Conservation (phyloP, 2,797 vertebrate genomes). For the Apodemus agrarius region DNA sequence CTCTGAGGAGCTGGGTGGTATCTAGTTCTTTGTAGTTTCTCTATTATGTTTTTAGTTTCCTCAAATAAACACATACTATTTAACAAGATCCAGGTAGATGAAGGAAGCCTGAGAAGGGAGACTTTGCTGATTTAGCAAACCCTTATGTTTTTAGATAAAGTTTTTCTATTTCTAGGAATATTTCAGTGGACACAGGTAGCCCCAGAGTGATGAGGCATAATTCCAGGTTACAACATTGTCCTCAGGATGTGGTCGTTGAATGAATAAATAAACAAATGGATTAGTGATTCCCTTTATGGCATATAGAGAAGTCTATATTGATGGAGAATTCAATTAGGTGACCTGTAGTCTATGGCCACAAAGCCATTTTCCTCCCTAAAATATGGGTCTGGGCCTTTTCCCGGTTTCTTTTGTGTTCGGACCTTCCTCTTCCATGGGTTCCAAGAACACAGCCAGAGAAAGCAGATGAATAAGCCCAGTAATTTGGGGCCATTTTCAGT, state of each 20-base stretch:
- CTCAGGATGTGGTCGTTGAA: not conserved
- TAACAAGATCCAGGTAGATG: not conserved
- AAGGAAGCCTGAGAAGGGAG: not conserved
- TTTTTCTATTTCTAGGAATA: constrained; percentile 53
- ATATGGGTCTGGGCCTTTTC: constrained; percentile 28
- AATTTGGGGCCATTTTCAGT: constrained; percentile 78
- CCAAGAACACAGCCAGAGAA: constrained; percentile 59
- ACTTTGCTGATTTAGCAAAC: not conserved
- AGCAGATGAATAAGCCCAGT: constrained; percentile 67
- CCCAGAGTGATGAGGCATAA: not conserved
- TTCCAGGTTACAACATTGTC: not conserved
- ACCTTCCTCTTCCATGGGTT: constrained; percentile 18
- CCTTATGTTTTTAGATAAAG: not conserved
- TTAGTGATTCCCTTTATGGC: not conserved
- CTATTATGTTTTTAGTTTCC: not conserved
- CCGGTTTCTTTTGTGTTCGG: constrained; percentile 45
- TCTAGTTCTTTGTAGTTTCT: not conserved
- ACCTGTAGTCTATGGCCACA: not conserved
- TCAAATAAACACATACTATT: constrained; percentile 46
- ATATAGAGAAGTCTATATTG: not conserved
- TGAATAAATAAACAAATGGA: not conserved
- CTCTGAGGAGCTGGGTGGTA: not conserved
- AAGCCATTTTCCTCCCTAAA: constrained; percentile 26
- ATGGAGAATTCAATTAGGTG: constrained; percentile 5
- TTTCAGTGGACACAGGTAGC: constrained; percentile 53